phyloP scores from a whole-genome alignment of 2,888 invertebrate genomes.

The Anaspis maculata region DNA sequence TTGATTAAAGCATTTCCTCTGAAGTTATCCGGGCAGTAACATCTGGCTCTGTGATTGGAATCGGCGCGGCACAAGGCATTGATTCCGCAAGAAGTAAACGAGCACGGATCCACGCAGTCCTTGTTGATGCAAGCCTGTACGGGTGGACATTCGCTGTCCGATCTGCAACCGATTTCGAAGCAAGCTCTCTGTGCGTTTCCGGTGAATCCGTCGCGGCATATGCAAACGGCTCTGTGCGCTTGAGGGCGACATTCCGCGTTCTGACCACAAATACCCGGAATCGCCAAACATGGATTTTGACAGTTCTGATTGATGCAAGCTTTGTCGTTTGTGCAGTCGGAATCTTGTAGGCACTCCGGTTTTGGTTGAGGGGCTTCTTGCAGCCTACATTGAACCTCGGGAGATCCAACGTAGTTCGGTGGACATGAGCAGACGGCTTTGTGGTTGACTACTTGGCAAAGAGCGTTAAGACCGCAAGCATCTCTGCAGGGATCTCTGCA shows the following conservation, averaged over 20 bases:
- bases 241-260: constrained; percentile 74
- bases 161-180: constrained; percentile 74
- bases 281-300: constrained; percentile 62
- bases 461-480: constrained; percentile 75
- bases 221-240: constrained; percentile 72
- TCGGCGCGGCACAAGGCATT: constrained; percentile 73
- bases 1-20: constrained; percentile 71
- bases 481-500: constrained; percentile 78
- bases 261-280: constrained; percentile 59
- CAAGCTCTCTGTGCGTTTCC: constrained; percentile 77
- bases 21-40: constrained; percentile 75
- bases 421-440: constrained; percentile 79
- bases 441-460: constrained; percentile 72
- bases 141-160: constrained; percentile 75
- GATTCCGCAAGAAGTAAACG: constrained; percentile 68
- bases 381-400: constrained; percentile 63
- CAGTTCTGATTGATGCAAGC: constrained; percentile 73
- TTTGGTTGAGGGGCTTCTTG: constrained; percentile 47
- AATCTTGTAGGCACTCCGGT: constrained; percentile 69
- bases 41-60: constrained; percentile 69
- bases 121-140: constrained; percentile 75
- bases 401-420: constrained; percentile 65
- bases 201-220: constrained; percentile 72
- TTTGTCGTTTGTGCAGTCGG: constrained; percentile 74
- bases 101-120: constrained; percentile 72